phyloP scores from a whole-genome alignment of 2,888 invertebrate species.

The Drosophila siamana region DNA sequence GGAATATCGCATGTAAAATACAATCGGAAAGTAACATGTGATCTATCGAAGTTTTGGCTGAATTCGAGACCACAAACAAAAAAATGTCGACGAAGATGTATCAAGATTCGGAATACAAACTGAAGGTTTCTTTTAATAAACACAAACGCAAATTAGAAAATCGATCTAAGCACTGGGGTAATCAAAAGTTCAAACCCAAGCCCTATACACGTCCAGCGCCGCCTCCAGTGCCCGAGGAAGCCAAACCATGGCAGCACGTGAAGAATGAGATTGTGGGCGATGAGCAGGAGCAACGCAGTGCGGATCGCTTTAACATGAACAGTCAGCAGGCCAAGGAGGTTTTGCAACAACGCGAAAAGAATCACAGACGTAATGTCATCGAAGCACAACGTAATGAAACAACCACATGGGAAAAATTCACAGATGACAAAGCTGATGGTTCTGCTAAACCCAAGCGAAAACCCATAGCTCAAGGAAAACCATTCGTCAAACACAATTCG shows the following conservation, averaged over 20 bases:
- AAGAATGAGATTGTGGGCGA: constrained; percentile 74
- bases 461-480: neutral
- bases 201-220: constrained; percentile 11
- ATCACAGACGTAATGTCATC: constrained; percentile 74
- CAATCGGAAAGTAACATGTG: neutral
- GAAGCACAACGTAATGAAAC: constrained; percentile 66
- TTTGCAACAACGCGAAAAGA: constrained; percentile 71
- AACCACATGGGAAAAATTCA: constrained; percentile 79
- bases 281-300: constrained; percentile 54
- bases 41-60: constrained; percentile 1
- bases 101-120: neutral
- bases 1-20: neutral
- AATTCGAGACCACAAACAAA: neutral
- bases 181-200: constrained; percentile 68
- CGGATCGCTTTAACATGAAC: constrained; percentile 45
- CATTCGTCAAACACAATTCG: neutral
- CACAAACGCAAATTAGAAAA: neutral
- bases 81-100: neutral
- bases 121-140: neutral
- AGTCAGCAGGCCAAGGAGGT: constrained; percentile 59
- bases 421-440: constrained; percentile 40
- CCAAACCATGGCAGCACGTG: constrained; percentile 81
- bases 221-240: constrained; percentile 37
- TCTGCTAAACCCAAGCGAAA: neutral
- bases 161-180: constrained; percentile 68